Evolutionary conservation across 2,113 vertebrate species (phyloP).

Genomic region (Lipotes vexillifer): DNA sequence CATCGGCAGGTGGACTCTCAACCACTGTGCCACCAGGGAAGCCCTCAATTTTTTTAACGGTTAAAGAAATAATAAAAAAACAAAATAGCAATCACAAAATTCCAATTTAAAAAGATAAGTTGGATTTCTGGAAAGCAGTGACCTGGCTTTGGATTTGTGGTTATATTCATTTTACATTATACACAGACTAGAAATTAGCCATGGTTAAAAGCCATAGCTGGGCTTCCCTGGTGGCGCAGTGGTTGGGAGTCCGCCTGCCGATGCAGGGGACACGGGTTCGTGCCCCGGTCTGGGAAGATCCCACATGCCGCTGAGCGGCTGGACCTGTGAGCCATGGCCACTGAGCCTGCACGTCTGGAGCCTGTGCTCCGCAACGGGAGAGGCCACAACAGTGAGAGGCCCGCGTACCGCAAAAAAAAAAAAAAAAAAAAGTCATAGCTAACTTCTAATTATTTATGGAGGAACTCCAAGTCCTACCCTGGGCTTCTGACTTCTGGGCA

Average conservation of each 20-base stretch:
- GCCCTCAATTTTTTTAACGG: background rate
- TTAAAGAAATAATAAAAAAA: background rate
- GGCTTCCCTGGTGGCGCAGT: no score
- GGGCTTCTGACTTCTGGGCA: background rate
- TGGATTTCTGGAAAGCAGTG: background rate
- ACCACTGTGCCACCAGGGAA: no score
- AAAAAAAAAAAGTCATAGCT: background rate
- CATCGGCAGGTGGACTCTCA: no score
- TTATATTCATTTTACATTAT: constrained; percentile 17
- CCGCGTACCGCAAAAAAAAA: no score
- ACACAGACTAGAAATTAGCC: constrained; percentile 14
- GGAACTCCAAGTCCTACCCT: background rate
- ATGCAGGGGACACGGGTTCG: no score
- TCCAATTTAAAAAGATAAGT: constrained; percentile 1
- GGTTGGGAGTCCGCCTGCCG: no score
- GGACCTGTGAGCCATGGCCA: no score
- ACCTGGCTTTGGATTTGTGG: background rate
- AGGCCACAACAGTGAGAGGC: no score
- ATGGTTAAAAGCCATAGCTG: background rate
- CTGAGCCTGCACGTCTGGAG: no score
- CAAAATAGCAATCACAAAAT: background rate
- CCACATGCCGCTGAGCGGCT: no score
- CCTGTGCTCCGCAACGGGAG: no score
- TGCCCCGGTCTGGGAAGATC: no score
- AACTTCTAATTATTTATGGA: background rate